phyloP scores from a whole-genome alignment of 2,113 vertebrate genomes.

The Beaufortia kweichowensis region DNA sequence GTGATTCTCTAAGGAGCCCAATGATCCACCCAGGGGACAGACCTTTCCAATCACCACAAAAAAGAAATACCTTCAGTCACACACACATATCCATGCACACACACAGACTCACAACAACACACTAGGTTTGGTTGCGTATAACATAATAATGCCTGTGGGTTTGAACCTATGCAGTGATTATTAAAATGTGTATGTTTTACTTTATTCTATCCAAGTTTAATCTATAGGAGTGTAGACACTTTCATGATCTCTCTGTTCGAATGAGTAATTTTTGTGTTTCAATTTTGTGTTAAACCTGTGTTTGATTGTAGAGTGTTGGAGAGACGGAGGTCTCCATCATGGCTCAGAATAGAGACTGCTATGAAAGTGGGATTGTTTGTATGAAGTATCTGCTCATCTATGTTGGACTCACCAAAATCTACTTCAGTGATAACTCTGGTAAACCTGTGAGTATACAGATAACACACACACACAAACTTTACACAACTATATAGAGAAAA shows the following conservation, averaged over 20 bases:
- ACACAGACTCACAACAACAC: slow-evolving; percentile 13
- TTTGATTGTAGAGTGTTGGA: slow-evolving; percentile 79
- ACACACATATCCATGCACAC: slow-evolving; percentile 12
- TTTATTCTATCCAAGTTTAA: too few relatives aligned
- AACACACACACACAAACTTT: not conserved
- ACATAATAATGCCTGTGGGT: not conserved
- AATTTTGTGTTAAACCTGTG: slow-evolving; percentile 11
- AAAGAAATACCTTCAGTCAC: slow-evolving; percentile 17
- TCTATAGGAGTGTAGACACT: too few relatives aligned
- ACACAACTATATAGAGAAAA: too few relatives aligned
- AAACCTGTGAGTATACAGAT: slow-evolving; percentile 80
- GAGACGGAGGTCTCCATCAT: slow-evolving; percentile 88
- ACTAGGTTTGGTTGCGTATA: not conserved
- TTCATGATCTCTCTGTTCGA: too few relatives aligned
- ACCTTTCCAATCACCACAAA: slow-evolving; percentile 35
- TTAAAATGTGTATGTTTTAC: too few relatives aligned
- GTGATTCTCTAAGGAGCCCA: slow-evolving; percentile 53
- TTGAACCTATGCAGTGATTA: not conserved
- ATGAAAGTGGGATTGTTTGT: slow-evolving; percentile 96
- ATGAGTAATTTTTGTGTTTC: too few relatives aligned
- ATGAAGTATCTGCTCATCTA: slow-evolving; percentile 93
- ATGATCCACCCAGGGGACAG: slow-evolving; percentile 53
- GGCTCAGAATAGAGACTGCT: slow-evolving; percentile 95
- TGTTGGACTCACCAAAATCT: slow-evolving; percentile 88
- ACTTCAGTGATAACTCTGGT: slow-evolving; percentile 87